These are phyloP conservation scores for Apodemia zela DNA, from an alignment of 2,888 invertebrate species.

Conservation along the genomic window DNA sequence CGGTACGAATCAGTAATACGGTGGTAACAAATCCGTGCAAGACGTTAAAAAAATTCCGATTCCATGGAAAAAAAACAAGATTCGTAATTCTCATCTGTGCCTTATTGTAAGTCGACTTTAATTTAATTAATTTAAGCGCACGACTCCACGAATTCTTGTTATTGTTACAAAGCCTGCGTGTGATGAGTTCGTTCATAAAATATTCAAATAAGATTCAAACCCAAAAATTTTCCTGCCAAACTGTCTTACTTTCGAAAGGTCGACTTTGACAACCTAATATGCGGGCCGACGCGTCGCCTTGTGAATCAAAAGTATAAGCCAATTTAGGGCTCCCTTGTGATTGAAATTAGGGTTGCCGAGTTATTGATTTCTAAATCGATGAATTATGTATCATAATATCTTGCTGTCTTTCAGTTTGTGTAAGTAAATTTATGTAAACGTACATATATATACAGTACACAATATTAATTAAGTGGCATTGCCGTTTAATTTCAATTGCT, in stretches of 20 bases:
- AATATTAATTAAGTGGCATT: too few species aligned
- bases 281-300: slow-evolving; percentile 23
- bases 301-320: slow-evolving; percentile 23
- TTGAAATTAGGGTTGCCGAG: background rate
- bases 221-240: slow-evolving; percentile 27
- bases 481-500: too few species aligned
- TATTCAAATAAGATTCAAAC: slow-evolving; percentile 26
- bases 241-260: slow-evolving; percentile 29
- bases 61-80: too few species aligned
- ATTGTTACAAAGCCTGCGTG: slow-evolving; percentile 21
- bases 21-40: too few species aligned
- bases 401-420: too few species aligned
- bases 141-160: slow-evolving; percentile 21
- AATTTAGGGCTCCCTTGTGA: slow-evolving; percentile 10
- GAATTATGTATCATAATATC: background rate
- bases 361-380: background rate
- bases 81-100: too few species aligned
- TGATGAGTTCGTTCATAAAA: slow-evolving; percentile 23
- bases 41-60: too few species aligned
- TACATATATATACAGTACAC: too few species aligned
- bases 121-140: too few species aligned
- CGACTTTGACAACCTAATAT: slow-evolving; percentile 25
- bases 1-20: too few species aligned
- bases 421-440: too few species aligned
- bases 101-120: too few species aligned